phyloP scores from a whole-genome alignment of 2,797 vertebrate species.

The Microhierax caerulescens region DNA sequence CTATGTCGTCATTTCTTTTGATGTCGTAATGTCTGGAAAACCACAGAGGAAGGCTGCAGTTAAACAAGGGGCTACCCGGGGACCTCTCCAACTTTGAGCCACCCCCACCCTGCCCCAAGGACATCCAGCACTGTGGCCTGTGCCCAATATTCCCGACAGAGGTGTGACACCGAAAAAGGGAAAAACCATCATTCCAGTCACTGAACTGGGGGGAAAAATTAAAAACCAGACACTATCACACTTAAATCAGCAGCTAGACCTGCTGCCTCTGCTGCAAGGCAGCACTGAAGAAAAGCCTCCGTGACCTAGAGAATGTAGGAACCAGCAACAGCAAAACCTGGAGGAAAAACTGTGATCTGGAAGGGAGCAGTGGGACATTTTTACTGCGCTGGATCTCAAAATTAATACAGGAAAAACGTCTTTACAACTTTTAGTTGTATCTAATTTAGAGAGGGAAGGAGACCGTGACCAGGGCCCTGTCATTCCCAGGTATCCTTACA shows the following conservation, averaged over 20 bases:
- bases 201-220: background rate
- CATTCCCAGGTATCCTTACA: background rate
- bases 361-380: background rate
- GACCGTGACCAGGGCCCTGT: background rate
- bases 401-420: background rate
- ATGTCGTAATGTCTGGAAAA: conserved; percentile 91
- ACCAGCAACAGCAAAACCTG: background rate
- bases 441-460: background rate
- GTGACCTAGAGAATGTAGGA: background rate
- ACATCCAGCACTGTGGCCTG: background rate
- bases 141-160: rapidly evolving
- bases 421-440: background rate
- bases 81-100: background rate
- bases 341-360: background rate
- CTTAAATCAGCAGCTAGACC: background rate
- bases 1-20: conserved; percentile 94
- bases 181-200: rapidly evolving
- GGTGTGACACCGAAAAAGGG: background rate
- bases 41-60: background rate
- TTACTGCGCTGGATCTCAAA: background rate
- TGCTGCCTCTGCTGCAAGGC: background rate
- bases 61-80: background rate
- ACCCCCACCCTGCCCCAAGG: background rate
- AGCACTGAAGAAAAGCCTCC: background rate
- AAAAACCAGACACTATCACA: too few relatives aligned